phyloP scores from a whole-genome alignment of 2,113 vertebrate genomes.

The Catharus bicknelli region DNA sequence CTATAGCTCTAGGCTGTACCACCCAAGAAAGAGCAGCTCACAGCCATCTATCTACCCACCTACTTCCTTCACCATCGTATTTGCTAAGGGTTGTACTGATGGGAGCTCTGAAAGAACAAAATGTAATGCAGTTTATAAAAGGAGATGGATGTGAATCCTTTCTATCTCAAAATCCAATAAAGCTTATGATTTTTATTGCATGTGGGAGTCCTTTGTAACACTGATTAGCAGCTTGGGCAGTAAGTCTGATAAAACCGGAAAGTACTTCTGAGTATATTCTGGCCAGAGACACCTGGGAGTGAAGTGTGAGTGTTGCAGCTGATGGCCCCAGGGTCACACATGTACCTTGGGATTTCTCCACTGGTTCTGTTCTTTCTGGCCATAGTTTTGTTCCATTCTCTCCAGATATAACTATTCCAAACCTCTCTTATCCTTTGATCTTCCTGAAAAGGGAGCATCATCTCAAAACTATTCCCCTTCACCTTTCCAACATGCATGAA shows the following conservation, averaged over 20 bases:
- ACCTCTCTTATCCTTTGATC: neutral
- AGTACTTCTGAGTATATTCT: neutral
- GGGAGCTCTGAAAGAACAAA: neutral
- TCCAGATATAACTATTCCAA: neutral
- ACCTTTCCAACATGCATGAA: neutral
- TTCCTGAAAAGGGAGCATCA: neutral
- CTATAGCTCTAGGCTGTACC: neutral
- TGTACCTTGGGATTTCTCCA: neutral
- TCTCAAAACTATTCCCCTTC: neutral
- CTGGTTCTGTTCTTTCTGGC: neutral
- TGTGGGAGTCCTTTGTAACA: constrained; percentile 40
- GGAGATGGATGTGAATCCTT: neutral
- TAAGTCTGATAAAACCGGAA: constrained; percentile 20
- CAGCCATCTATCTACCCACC: neutral
- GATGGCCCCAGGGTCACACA: neutral
- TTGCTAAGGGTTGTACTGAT: neutral
- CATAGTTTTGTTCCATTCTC: neutral
- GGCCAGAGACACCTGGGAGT: neutral
- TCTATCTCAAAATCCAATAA: constrained; percentile 59
- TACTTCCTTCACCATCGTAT: neutral
- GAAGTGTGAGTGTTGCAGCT: neutral
- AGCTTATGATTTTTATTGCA: constrained; percentile 47
- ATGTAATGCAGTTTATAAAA: constrained; percentile 40
- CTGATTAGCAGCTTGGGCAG: constrained; percentile 24
- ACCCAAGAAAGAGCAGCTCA: constrained; percentile 8